These are phyloP conservation scores for Carposina sasakii DNA, from an alignment of 1,140 invertebrate genomes.

Conservation along the genomic window DNA sequence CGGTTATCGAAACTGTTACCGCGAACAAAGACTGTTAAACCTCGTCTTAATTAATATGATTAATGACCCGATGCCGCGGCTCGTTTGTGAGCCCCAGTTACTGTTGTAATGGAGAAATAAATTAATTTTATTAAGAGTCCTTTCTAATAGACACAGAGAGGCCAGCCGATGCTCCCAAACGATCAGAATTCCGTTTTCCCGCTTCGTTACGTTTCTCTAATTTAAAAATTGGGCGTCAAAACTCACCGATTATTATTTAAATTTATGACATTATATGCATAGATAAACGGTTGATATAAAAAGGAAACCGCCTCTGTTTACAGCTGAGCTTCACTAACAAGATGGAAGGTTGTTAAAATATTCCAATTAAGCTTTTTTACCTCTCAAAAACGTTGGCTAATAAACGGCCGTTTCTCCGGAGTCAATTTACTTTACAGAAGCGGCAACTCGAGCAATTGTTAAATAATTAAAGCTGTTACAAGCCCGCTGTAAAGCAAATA, in stretches of 20 bases:
- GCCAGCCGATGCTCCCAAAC: constrained; percentile 38
- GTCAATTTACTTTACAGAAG: background rate
- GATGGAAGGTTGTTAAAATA: constrained; percentile 20
- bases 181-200: constrained; percentile 28
- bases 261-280: constrained; percentile 58
- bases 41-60: constrained; percentile 72
- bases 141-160: constrained; percentile 65
- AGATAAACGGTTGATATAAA: constrained; percentile 46
- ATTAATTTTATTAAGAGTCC: constrained; percentile 69
- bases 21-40: constrained; percentile 60
- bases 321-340: constrained; percentile 49
- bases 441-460: constrained; percentile 7
- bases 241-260: constrained; percentile 62
- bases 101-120: constrained; percentile 67
- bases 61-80: constrained; percentile 58
- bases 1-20: too few relatives aligned
- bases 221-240: constrained; percentile 66
- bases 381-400: background rate
- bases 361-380: background rate
- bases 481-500: constrained; percentile 64
- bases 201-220: constrained; percentile 52
- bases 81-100: constrained; percentile 58
- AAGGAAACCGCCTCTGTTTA: constrained; percentile 46
- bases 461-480: constrained; percentile 39
- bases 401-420: background rate